Evolutionary conservation across 2,888 invertebrate species (phyloP).

Genomic region (Aplocera efformata): DNA sequence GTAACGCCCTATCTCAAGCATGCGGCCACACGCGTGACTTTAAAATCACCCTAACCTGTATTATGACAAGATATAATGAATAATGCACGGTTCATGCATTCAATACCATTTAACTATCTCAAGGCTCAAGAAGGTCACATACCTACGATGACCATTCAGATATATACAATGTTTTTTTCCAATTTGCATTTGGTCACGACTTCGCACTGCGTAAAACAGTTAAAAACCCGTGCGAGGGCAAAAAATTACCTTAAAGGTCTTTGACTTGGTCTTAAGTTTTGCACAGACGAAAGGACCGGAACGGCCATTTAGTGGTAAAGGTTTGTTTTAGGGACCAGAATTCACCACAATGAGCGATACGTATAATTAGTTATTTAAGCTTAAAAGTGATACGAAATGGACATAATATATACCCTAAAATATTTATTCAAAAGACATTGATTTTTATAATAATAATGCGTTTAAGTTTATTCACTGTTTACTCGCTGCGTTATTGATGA

Average conservation of each 20-base stretch:
- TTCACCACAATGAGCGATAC: too few relatives aligned
- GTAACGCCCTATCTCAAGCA: too few relatives aligned
- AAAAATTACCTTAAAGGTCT: conserved; percentile 40
- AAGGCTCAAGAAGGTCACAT: conserved; percentile 3
- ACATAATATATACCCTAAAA: too few relatives aligned
- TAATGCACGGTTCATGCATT: background rate
- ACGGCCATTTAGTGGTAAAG: conserved; percentile 2
- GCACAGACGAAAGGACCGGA: conserved; percentile 23
- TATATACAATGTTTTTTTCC: conserved; percentile 8
- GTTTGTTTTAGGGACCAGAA: background rate
- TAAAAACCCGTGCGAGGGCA: conserved; percentile 27
- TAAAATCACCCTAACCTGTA: too few relatives aligned
- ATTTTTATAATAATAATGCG: too few relatives aligned
- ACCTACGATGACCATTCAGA: conserved; percentile 3
- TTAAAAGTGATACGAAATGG: too few relatives aligned
- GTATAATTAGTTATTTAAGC: too few relatives aligned
- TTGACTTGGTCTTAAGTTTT: conserved; percentile 37
- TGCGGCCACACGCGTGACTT: too few relatives aligned
- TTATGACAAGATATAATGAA: too few relatives aligned
- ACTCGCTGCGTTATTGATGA: too few relatives aligned
- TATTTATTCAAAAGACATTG: too few relatives aligned
- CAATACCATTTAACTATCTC: background rate
- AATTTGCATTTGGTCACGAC: conserved; percentile 35
- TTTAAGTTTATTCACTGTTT: too few relatives aligned
- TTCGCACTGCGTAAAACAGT: conserved; percentile 28